These are phyloP conservation scores for Tyto alba DNA, from an alignment of 2,113 vertebrate species.

Conservation along the genomic window DNA sequence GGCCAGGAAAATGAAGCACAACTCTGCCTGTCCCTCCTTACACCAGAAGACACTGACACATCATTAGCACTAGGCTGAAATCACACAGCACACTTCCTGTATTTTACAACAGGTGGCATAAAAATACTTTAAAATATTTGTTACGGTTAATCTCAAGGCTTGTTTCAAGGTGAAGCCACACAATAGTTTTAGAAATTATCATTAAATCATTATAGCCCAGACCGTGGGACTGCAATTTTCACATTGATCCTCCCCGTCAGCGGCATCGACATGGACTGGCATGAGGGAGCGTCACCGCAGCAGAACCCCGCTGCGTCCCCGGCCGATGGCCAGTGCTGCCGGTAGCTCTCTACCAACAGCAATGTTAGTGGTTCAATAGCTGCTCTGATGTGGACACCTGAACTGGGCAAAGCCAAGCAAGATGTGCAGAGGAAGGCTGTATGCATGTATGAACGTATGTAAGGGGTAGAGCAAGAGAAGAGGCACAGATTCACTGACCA, in stretches of 20 bases:
- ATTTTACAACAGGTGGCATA: not conserved
- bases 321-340: conserved; percentile 61
- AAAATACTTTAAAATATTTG: not conserved
- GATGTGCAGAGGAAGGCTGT: conserved; percentile 14
- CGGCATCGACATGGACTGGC: conserved; percentile 74
- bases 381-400: conserved; percentile 33
- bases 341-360: conserved; percentile 63
- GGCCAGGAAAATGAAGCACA: not conserved
- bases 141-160: conserved; percentile 42
- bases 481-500: not conserved
- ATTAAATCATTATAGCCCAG: conserved; percentile 45
- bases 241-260: conserved; percentile 83
- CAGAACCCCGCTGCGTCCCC: conserved; percentile 60
- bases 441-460: not conserved
- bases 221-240: conserved; percentile 71
- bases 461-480: not conserved
- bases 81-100: not conserved
- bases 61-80: not conserved
- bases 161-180: conserved; percentile 51
- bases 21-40: not conserved
- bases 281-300: conserved; percentile 72
- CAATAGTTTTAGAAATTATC: conserved; percentile 24
- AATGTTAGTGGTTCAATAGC: conserved; percentile 16
- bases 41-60: not conserved
- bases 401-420: conserved; percentile 54